These are phyloP conservation scores for Alsophila aescularia DNA, from an alignment of 2,888 invertebrate genomes.

Conservation along the genomic window DNA sequence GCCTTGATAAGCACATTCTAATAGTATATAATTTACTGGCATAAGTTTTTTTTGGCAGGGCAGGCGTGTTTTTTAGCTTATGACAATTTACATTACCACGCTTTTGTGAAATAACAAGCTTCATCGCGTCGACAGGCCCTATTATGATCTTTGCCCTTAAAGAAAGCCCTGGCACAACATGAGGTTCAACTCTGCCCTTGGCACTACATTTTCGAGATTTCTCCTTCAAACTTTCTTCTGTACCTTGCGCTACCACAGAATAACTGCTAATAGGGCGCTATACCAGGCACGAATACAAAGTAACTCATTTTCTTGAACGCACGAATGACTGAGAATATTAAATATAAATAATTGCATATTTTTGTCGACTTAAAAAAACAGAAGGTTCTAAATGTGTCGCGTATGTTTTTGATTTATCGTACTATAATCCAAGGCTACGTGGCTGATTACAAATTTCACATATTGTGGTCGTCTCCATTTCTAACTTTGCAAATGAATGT, in stretches of 20 bases:
- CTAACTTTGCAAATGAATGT: too few species aligned
- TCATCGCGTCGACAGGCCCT: background rate
- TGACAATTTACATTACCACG: background rate
- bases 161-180: constrained; percentile 24
- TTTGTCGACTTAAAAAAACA: background rate
- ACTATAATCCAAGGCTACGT: too few species aligned
- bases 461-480: too few species aligned
- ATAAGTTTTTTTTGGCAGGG: too few species aligned
- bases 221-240: constrained; percentile 27
- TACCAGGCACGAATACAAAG: background rate
- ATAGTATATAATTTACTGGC: too few species aligned
- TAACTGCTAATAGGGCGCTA: too few species aligned
- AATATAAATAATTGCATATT: background rate
- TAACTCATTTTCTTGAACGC: background rate
- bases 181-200: constrained; percentile 21
- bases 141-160: constrained; percentile 20
- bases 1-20: too few species aligned
- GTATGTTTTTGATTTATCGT: too few species aligned
- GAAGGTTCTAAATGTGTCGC: too few species aligned
- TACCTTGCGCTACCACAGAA: background rate
- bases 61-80: too few species aligned
- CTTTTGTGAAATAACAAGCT: background rate
- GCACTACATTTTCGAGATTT: constrained; percentile 22
- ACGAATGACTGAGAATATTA: background rate
- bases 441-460: too few species aligned